These are phyloP conservation scores for Ammodytes dubius DNA, from an alignment of 2,113 vertebrate genomes.

Conservation along the genomic window DNA sequence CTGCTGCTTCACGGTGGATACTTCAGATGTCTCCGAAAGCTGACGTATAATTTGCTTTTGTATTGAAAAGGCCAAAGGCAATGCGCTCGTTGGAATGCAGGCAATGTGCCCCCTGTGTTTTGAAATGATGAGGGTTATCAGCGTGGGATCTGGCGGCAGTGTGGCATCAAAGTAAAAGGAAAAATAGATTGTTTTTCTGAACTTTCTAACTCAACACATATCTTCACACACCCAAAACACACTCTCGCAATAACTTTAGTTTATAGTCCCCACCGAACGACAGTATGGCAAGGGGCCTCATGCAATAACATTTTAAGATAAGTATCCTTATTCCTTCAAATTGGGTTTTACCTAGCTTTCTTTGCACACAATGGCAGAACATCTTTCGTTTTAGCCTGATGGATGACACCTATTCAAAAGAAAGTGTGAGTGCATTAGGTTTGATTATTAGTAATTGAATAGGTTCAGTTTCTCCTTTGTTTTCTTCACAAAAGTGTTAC, in stretches of 20 bases:
- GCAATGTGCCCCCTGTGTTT: neutral
- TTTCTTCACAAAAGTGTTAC: neutral
- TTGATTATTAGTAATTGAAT: neutral
- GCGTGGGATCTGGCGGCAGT: constrained; percentile 19
- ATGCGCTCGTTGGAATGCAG: constrained; percentile 35
- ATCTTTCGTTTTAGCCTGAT: no score
- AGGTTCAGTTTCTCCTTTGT: no score
- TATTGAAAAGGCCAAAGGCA: constrained; percentile 26
- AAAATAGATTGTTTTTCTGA: neutral
- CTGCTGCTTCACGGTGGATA: neutral
- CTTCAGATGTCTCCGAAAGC: constrained; percentile 31
- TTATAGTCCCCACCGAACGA: no score
- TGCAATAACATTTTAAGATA: no score
- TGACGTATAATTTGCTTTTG: constrained; percentile 42
- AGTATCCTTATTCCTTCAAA: no score
- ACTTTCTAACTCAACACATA: no score
- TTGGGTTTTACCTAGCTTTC: no score
- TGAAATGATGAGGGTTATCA: constrained; percentile 46
- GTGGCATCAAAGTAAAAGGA: neutral
- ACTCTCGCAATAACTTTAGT: no score
- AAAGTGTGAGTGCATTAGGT: neutral
- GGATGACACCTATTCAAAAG: no score
- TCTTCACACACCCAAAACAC: no score
- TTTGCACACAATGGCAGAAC: no score
- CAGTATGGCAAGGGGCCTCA: no score